Evolutionary conservation across 2,797 vertebrate species (phyloP).

Genomic region (Malacoraja senta): DNA sequence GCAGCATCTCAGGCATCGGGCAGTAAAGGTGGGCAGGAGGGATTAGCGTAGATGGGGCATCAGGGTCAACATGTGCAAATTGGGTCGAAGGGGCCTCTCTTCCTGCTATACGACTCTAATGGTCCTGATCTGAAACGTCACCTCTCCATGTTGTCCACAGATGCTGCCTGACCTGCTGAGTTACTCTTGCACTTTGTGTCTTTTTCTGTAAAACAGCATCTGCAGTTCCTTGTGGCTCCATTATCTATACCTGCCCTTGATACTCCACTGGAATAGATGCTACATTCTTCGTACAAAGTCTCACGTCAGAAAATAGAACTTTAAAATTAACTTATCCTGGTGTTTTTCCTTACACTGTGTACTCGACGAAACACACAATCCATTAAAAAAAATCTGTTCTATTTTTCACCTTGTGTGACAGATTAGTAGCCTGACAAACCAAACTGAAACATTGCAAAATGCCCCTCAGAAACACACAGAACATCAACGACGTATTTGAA

Average conservation of each 20-base stretch:
- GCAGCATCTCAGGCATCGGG: too few relatives aligned
- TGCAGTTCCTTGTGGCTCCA: not conserved
- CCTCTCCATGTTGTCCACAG: too few relatives aligned
- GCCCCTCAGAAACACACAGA: conserved; percentile 40
- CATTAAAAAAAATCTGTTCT: not conserved
- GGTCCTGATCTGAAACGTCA: too few relatives aligned
- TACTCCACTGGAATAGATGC: not conserved
- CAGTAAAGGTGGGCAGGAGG: too few relatives aligned
- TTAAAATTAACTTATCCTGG: not conserved
- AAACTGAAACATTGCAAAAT: conserved; percentile 36
- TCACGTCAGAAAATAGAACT: not conserved
- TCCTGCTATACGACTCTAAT: too few relatives aligned
- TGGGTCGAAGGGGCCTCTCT: too few relatives aligned
- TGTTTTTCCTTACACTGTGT: not conserved
- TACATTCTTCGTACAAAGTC: not conserved
- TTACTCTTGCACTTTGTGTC: too few relatives aligned
- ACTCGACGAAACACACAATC: not conserved
- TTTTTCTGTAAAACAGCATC: too few relatives aligned
- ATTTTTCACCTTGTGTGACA: not conserved
- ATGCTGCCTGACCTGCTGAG: too few relatives aligned
- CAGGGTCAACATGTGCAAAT: too few relatives aligned
- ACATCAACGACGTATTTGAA: conserved; percentile 45
- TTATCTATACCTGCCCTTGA: not conserved
- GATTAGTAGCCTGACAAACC: conserved; percentile 8
- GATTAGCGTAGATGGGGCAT: too few relatives aligned